Base-by-base conservation (phyloP, 2,797 vertebrate species). In the Huso huso region DNA sequence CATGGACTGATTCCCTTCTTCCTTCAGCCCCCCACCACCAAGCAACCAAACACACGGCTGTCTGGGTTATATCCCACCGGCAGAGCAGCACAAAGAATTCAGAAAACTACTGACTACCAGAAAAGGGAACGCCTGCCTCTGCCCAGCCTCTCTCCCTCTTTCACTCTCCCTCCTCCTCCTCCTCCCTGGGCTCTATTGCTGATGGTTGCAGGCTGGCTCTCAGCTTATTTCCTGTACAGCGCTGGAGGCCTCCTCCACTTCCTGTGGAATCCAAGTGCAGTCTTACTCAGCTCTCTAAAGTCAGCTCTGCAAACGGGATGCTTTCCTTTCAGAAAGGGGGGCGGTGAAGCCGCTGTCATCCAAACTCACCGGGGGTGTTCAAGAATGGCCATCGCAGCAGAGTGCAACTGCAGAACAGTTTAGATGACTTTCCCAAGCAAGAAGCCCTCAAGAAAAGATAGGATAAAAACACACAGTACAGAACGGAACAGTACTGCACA, bases 81-180 rank as follows among this genome's bases (percentile, higher is more conserved):
- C 81, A 68, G 80, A 79, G 79, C 75, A 85, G 81, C 81, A 74
- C 81, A 77, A 80, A 87, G 86, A 85, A 84, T 88, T 87, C 77
- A 0, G 6, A 12, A 0, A 69, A 80, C 82, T 85, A 82, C 82
- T 86, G 88, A 90, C 89, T 91, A 89, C 88, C 87, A 90, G 87
- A 91, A 88, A 91, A 88, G 86, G 86, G 87, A 89, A 93, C 93
- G 85, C 83, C 84, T 75, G 84, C 81, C 84, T 75, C 71, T 53
- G 8, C 51, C 11, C 51, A 8, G 1, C 51, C 51, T 53, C 51
- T 8, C 51, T 53, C 51, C 11, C 51, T 53, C 82, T 77, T 77
- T 84, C 77, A 6, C 55, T 58, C 9, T 3, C 6, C 13, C 13
- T 62, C 48, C 23, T 18, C 23, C 61, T 62, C 61, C 23, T 18